Conservation (phyloP, 2,888 invertebrate species). For the Chrysopilus asiliformis region DNA sequence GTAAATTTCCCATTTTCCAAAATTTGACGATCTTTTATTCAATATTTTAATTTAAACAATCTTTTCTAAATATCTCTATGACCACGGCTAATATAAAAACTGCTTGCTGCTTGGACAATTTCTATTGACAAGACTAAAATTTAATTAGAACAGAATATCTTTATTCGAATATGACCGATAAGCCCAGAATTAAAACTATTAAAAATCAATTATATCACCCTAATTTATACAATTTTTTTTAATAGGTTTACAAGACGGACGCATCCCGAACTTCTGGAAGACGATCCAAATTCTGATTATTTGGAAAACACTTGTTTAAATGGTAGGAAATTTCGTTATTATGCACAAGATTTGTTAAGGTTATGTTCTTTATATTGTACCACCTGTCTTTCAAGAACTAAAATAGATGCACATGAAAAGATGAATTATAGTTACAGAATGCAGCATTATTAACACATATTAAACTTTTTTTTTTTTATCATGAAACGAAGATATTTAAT, state of each 20-base stretch:
- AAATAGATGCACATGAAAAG: too few species aligned
- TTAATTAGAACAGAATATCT: not conserved
- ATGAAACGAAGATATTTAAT: too few species aligned
- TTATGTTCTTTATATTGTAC: conserved; percentile 3
- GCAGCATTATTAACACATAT: too few species aligned
- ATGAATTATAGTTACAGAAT: not conserved
- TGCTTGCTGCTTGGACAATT: too few species aligned
- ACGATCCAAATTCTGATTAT: conserved; percentile 79
- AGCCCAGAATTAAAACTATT: not conserved
- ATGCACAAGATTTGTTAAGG: too few species aligned
- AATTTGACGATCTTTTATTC: too few species aligned
- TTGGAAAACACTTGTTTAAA: conserved; percentile 83
- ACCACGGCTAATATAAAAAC: too few species aligned
- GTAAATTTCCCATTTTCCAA: too few species aligned
- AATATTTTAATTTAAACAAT: too few species aligned
- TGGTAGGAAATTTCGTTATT: conserved; percentile 46
- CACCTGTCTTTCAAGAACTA: too few species aligned
- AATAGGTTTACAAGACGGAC: conserved; percentile 67
- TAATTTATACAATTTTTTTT: not conserved
- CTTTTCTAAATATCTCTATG: too few species aligned
- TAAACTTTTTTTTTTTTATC: too few species aligned
- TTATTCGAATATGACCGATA: not conserved
- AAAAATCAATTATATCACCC: not conserved
- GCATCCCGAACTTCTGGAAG: conserved; percentile 70
- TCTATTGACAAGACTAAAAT: not conserved